Evolutionary conservation across 2,888 invertebrate species (phyloP), one percentile per base, ranked within the genome.

Genomic region (Melanostoma mellinum): DNA sequence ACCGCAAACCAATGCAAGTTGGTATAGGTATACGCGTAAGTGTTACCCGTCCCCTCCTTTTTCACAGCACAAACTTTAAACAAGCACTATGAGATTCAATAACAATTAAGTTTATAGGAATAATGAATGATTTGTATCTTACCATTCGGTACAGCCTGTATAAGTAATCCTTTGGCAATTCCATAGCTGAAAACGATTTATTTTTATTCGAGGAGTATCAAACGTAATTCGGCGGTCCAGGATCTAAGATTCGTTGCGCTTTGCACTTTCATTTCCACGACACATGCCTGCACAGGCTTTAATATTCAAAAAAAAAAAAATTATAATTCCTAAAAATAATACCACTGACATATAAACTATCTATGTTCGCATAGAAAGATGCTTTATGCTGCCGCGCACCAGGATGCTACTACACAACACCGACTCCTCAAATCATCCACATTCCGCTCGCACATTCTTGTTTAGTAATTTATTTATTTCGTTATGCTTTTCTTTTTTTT

Each of bases 291-390:
- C 53, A 50, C 60, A 38, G 56, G 75, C 75, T 71, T 67, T 75
- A 9, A 8, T 67, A 67, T 82, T 20, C 20, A 20, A 20, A 20
- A 20, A 20, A 78, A 74, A 79, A 60, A 55, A 84, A n/a, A n/a
- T n/a, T n/a, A 84, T 75, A 71, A 71, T 79, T 71, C 79, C 84
- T 84, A 79, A 84, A 84, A 84, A 79, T 79, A 79, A 75, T 71
- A 79, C 67, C 84, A 82, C 69, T 82, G 82, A 78, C 63, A 79
- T 53, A 84, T 67, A 73, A 58, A 76, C 48, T 67, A 84, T 3
- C 55, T 44, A 53, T 30, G 36, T 60, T 52, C 6, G 48, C 61
- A 58, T 56, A 52, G 63, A 53, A 63, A 36, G 61, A 73, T 73
- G 52, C 61, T 74, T 71, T 50, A 65, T 58, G 61, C 53, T 68